phyloP scores from a whole-genome alignment of 1,140 invertebrate species.

The Lepidurus apus region DNA sequence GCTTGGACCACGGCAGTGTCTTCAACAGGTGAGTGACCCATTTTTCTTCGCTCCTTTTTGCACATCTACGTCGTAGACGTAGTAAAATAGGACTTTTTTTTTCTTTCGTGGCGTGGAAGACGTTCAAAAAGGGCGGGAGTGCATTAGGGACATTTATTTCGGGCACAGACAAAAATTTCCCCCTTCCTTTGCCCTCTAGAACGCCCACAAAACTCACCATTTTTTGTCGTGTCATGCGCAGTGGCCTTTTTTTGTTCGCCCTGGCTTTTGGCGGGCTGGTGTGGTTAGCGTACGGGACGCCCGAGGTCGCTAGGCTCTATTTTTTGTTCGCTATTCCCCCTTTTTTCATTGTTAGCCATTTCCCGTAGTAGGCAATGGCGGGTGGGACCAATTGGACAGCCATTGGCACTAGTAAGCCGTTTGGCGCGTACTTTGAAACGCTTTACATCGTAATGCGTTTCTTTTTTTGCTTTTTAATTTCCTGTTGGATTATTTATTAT shows the following conservation, averaged over 20 bases:
- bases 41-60: not conserved
- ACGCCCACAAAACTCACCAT: not conserved
- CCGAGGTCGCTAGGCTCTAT: not conserved
- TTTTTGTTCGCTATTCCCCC: not conserved
- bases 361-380: too few relatives aligned
- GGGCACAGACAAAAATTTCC: not conserved
- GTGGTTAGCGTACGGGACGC: not conserved
- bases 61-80: not conserved
- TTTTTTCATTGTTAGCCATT: not conserved
- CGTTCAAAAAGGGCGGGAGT: not conserved
- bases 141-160: conserved; percentile 5
- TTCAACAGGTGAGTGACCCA: conserved; percentile 43
- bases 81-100: not conserved
- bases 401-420: too few relatives aligned
- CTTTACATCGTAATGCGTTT: too few relatives aligned
- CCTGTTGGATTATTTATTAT: too few relatives aligned
- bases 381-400: too few relatives aligned
- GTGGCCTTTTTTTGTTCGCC: not conserved
- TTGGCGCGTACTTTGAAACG: too few relatives aligned
- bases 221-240: not conserved
- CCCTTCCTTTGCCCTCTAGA: not conserved
- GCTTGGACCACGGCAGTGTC: conserved; percentile 32
- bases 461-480: too few relatives aligned
- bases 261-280: not conserved
- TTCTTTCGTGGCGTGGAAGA: not conserved